These are phyloP conservation scores for Drosophila diplacantha DNA, from an alignment of 2,888 invertebrate genomes.

Conservation along the genomic window DNA sequence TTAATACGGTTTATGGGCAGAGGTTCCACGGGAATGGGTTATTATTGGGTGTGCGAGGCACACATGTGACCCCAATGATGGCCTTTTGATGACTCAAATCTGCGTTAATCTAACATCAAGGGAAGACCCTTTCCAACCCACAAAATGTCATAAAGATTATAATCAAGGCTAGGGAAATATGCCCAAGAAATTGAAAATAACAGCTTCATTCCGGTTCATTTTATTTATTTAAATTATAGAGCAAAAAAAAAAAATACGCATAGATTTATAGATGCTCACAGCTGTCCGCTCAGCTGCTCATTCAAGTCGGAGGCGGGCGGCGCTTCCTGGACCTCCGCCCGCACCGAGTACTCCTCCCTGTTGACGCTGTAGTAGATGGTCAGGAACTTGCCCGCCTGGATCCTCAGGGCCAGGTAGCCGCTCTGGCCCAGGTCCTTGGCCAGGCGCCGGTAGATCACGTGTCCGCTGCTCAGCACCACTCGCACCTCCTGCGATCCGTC, in stretches of 20 bases:
- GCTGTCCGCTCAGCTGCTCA: slow-evolving; percentile 27
- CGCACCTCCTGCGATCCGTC: slow-evolving; percentile 65
- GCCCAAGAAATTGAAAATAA: neutral
- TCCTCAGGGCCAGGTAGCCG: slow-evolving; percentile 55
- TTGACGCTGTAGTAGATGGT: slow-evolving; percentile 65
- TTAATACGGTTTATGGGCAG: slow-evolving; percentile 19
- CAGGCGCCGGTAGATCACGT: slow-evolving; percentile 60
- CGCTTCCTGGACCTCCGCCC: slow-evolving; percentile 61
- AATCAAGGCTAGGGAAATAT: neutral
- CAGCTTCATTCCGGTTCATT: neutral
- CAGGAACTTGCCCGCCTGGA: slow-evolving; percentile 55
- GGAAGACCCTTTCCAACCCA: rapidly evolving
- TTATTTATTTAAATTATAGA: neutral
- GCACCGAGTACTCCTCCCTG: slow-evolving; percentile 67
- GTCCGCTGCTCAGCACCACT: slow-evolving; percentile 60
- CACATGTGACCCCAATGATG: slow-evolving; percentile 18
- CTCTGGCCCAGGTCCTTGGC: slow-evolving; percentile 49
- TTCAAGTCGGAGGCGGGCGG: slow-evolving; percentile 57
- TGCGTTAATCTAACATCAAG: slow-evolving; percentile 4
- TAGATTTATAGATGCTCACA: neutral
- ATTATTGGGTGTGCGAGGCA: neutral
- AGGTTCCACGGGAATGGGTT: neutral
- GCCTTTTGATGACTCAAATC: slow-evolving; percentile 3
- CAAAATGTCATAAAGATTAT: neutral
- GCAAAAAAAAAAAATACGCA: neutral